Evolutionary conservation across 2,888 invertebrate genomes (phyloP).

Genomic region (Gastracanthus pulcherrimus): DNA sequence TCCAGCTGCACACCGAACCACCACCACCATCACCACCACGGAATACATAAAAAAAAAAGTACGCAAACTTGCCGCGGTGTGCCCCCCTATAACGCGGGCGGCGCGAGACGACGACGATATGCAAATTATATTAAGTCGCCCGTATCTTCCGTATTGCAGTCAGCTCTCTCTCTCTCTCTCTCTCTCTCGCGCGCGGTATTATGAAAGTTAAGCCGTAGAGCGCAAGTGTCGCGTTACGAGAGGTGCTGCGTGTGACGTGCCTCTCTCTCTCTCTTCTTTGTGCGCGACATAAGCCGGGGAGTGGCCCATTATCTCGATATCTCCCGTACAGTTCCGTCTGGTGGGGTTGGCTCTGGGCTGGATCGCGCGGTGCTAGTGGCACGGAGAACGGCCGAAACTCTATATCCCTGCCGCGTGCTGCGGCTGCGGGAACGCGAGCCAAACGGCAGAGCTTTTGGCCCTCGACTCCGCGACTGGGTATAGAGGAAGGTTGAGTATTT

Average conservation of each 20-base stretch:
- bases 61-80: too few species aligned
- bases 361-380: too few species aligned
- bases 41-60: conserved; percentile 26
- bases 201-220: conserved; percentile 74
- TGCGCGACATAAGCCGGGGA: conserved; percentile 63
- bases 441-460: neutral
- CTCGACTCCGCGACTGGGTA: neutral
- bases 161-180: too few species aligned
- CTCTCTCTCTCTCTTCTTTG: conserved; percentile 60
- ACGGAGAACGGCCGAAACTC: neutral
- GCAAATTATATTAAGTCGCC: conserved; percentile 71
- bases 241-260: conserved; percentile 43
- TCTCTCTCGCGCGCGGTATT: conserved; percentile 69
- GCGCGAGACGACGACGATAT: conserved; percentile 64
- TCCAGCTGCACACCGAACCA: too few species aligned
- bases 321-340: too few species aligned
- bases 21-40: too few species aligned
- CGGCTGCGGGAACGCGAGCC: neutral
- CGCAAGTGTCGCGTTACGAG: conserved; percentile 72
- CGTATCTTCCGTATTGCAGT: conserved; percentile 69
- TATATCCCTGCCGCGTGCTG: neutral
- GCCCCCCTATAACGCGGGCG: conserved; percentile 29
- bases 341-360: too few species aligned
- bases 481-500: neutral
- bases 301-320: conserved; percentile 66